Evolutionary conservation across 2,113 vertebrate species (phyloP).

Genomic region (Narcine bancroftii): DNA sequence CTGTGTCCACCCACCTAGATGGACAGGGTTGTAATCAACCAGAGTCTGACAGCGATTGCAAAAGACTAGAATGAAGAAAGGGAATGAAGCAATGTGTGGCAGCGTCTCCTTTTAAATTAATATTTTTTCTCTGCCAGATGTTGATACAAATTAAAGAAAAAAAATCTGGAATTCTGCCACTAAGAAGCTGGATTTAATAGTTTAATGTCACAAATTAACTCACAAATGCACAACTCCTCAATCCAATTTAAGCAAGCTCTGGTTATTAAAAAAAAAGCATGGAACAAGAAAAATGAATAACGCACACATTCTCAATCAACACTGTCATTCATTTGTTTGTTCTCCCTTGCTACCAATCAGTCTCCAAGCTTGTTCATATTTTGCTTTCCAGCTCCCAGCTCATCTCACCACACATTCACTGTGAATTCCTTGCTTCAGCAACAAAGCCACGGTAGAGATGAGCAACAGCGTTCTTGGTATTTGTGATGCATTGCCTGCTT

Average conservation of each 20-base stretch:
- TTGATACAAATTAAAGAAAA: not conserved
- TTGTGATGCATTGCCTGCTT: not conserved
- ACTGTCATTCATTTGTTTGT: not conserved
- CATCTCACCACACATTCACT: not conserved
- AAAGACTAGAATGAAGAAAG: not conserved
- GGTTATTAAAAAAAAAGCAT: not conserved
- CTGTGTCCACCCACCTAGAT: not conserved
- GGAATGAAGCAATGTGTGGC: not conserved
- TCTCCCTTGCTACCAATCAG: not conserved
- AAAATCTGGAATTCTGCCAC: not conserved
- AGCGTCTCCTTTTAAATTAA: not conserved
- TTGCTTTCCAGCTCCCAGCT: not conserved
- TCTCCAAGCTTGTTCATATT: not conserved
- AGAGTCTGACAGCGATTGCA: not conserved
- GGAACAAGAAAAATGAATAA: not conserved
- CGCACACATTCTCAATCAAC: not conserved
- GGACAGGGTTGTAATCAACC: not conserved
- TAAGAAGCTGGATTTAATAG: not conserved
- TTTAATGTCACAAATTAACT: not conserved
- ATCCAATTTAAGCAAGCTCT: not conserved
- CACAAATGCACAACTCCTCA: not conserved
- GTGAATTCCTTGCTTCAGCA: not conserved
- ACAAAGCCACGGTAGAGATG: not conserved
- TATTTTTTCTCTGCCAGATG: not conserved
- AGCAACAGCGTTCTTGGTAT: not conserved